Base-by-base conservation (phyloP, 2,797 vertebrate species). In the Betta splendens region DNA sequence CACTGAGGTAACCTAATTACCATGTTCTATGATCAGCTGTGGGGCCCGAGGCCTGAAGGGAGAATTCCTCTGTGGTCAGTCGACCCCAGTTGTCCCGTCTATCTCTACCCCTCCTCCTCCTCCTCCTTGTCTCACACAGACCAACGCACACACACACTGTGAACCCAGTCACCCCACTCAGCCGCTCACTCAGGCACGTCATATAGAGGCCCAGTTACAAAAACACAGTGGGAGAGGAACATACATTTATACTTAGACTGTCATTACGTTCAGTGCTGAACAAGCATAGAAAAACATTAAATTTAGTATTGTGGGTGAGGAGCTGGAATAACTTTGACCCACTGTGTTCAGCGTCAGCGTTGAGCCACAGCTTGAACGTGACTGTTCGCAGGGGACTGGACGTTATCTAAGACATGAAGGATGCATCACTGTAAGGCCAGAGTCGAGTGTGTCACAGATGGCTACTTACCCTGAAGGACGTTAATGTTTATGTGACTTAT, bases 21-120 rank as follows among this genome's bases (percentile, higher is more conserved):
- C 77, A 77, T 82, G 77, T 83, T 77, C 80, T 52, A 36, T 46
- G 50, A 84, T 86, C 85, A 86, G 86, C 86, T 86, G 84, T 72
- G 79, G 84, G 55, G 50, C 68, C 46, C 51, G 64, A 75, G 68
- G 77, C 72, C 73, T 65, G 71, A 60, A 65, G 72, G 53, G 79
- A 82, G 71, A 85, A 83, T 85, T 84, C 76, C 74, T 85, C 71
- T 75, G 83, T 75, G 83, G 83, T 86, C 65, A 61, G 60, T 39
- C 64, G 59, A 70, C 72, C 73, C 69, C 12, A 62, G 68, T 63
- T 77, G 73, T 79, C 69, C 75, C 32, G 56, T 80, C 69, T 74
- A 58, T 74, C 64, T 76, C 57, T 62, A 29, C n/a, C 52, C 28
- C 38, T 36, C 55, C 3, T 16, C 50, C 33, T 22, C 45, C 56